phyloP scores from a whole-genome alignment of 2,888 invertebrate genomes.

The Flabesymbios commensalis region DNA sequence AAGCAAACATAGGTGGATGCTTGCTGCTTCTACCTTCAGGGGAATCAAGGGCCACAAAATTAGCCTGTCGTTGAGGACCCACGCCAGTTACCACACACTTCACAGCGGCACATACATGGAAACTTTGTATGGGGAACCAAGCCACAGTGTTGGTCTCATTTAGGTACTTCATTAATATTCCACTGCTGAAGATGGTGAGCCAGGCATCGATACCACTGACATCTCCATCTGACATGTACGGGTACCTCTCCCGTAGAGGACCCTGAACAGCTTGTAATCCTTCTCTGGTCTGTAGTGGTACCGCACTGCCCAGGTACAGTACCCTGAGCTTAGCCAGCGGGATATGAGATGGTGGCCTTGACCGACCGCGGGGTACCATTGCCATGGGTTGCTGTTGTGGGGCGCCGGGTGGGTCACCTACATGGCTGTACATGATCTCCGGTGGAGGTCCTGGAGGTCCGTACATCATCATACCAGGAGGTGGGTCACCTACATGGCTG shows the following conservation, averaged over 20 bases:
- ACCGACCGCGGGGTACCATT: too few species aligned
- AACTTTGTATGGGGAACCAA: constrained; percentile 56
- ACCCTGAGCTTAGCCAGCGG: constrained; percentile 46
- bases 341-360: too few species aligned
- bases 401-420: too few species aligned
- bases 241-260: constrained; percentile 46
- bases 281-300: constrained; percentile 51
- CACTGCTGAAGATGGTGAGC: constrained; percentile 97
- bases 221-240: constrained; percentile 22
- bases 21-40: constrained; percentile 37
- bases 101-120: constrained; percentile 58
- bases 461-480: too few species aligned
- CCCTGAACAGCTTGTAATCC: constrained; percentile 57
- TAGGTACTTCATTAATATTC: constrained; percentile 87
- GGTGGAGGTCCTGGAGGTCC: too few species aligned
- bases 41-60: constrained; percentile 56
- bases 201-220: constrained; percentile 70
- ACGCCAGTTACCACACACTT: constrained; percentile 45
- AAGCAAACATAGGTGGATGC: constrained; percentile 58
- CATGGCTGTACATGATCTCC: too few species aligned
- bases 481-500: too few species aligned
- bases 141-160: constrained; percentile 46
- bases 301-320: constrained; percentile 59
- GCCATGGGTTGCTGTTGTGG: too few species aligned
- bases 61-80: constrained; percentile 34